Base-by-base conservation (phyloP, 2,888 invertebrate species). In the Drosophila aldrichi region DNA sequence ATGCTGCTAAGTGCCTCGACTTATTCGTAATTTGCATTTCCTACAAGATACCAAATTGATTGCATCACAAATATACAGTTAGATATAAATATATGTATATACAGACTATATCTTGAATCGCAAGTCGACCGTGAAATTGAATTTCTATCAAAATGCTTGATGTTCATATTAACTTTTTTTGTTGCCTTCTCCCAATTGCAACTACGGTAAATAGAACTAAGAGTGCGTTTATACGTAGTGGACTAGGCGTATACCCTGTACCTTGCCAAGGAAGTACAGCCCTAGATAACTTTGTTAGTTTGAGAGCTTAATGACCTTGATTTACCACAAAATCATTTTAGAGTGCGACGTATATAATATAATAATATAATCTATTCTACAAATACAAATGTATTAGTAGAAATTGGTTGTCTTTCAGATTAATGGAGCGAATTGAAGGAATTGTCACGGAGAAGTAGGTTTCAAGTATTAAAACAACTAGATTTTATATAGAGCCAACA, bases 91-190 rank as follows among this genome's bases (percentile, higher is more conserved):
- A 63, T 62, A 38, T 56, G 61, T 62, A 38, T 56, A 70, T 62
- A 46, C 48, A 54, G 51, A 49, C 66, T 66, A 66, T 63, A 62
- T 67, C 56, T 78, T 68, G 70, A 66, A 73, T 79, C 80, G 83
- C 74, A 82, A 90, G 67, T 90, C 90, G 91, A 91, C 90, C 91
- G 92, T 91, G 92, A 91, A 91, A 91, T 91, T 91, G 79, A 75
- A 71, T 88, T 85, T 70, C 65, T 66, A 63, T 56, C 70, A 60
- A 66, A 71, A 70, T 81, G 83, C 74, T 54, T 76, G 77, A 71
- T 63, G 60, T 77, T 40, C 38, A 49, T 34, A 32, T 49, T 32
- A 18, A 48, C 32, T 29, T n/a, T 72, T 59, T 34, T 70, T 65
- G 46, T 25, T 65, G 66, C 62, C 54, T 22, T 74, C 52, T 65